Percentiles rank a stretch among this genome's conserved stretches.
These are phyloP conservation scores for Cotesia typhae DNA, from an alignment of 1,140 invertebrate species.

Conservation along the genomic window DNA sequence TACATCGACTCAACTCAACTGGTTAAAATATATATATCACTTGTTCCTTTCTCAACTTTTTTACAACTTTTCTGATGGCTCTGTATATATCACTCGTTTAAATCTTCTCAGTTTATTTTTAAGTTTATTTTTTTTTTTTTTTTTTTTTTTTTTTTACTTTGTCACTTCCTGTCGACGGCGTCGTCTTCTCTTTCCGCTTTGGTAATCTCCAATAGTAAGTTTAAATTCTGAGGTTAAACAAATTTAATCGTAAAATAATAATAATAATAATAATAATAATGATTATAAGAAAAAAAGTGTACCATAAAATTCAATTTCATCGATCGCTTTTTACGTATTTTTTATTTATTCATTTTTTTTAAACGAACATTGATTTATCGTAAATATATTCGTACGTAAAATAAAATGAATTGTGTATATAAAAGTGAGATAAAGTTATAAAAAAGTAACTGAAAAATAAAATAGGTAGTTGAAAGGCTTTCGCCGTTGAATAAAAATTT, in stretches of 20 bases:
- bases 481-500: too few species aligned
- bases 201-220: background rate
- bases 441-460: too few species aligned
- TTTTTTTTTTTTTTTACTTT: background rate
- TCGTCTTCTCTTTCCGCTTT: conserved; percentile 15
- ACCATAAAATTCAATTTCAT: too few species aligned
- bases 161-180: conserved; percentile 4
- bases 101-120: conserved; percentile 33
- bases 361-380: too few species aligned
- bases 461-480: too few species aligned
- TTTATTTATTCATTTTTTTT: too few species aligned
- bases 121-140: conserved; percentile 7
- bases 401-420: too few species aligned
- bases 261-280: too few species aligned
- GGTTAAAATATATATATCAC: conserved; percentile 21
- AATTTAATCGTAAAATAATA: background rate
- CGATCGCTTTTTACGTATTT: too few species aligned
- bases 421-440: too few species aligned
- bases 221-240: conserved; percentile 38
- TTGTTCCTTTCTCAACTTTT: conserved; percentile 3
- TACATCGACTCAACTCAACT: conserved; percentile 7
- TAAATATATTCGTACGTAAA: too few species aligned
- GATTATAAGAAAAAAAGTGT: too few species aligned
- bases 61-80: background rate
- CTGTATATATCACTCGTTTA: conserved; percentile 16